Base-by-base conservation (phyloP, 2,888 invertebrate genomes). In the Linhomoeus sp. region DNA sequence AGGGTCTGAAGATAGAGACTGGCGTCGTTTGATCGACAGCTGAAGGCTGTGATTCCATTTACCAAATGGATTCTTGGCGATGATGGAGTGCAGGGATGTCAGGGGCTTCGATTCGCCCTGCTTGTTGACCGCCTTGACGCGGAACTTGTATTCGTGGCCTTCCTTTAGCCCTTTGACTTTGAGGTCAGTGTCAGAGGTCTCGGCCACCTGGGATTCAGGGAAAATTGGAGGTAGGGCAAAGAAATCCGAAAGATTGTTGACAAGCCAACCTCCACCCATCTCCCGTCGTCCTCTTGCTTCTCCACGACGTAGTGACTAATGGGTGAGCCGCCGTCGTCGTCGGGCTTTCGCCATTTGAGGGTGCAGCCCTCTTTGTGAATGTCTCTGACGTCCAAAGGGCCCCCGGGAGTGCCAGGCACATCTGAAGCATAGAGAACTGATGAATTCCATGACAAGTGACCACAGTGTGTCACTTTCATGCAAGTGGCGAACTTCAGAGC, bases 71-170 rank as follows among this genome's bases (percentile, higher is more conserved):
- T 90, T 88, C 66, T 88, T 87, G 20, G 86, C 88, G 0, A 85
- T 83, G 55, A 90, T 80, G 1, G 81, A 76, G 61, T 83, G 80
- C 49, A 77, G 74, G 2, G 83, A 81, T 12, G 76, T 75, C 19
- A 88, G 71, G 1, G 86, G 86, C 50, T 77, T 73, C 0, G 88
- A 88, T 67, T 87, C 85, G 2, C 90, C 90, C 61, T 81, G 83
- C 58, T 85, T 81, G 65, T 90, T 92, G 3, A 87, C 84, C 20
- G 90, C 90, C 48, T 81, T 78, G 0, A 90, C 84, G 36, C 90
- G 75, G 76, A 90, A 88, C 63, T 83, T 85, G 67, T 90, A 90
- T 58, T 87, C 85, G 62, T 90, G 88, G 61, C 82, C 82, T 66
- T 94, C 92, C 43, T 84, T 77, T 37, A 97, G 73, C 57, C 87